Conservation (phyloP, 2,113 vertebrate species). For the Malurus cyaneus region DNA sequence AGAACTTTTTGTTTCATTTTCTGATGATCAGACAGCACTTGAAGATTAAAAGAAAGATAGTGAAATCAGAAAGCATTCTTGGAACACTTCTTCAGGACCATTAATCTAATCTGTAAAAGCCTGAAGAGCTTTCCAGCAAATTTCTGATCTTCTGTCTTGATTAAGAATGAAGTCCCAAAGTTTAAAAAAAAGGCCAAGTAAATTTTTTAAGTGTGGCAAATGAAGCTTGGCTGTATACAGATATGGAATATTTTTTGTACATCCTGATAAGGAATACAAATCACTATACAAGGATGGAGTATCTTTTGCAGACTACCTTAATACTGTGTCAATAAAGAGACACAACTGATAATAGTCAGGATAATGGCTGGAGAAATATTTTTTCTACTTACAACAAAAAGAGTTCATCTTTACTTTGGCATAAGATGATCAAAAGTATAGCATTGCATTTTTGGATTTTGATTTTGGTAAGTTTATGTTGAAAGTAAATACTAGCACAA, state of each 20-base stretch:
- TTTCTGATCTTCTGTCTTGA: not conserved
- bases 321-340: not conserved
- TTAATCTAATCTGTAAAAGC: not conserved
- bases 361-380: not conserved
- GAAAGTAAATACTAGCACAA: not conserved
- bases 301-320: not conserved
- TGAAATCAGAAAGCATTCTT: not conserved
- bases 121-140: not conserved
- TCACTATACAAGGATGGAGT: not conserved
- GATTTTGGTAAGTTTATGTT: not conserved
- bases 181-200: fast-evolving
- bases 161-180: not conserved
- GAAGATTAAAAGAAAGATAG: not conserved
- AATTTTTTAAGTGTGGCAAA: not conserved
- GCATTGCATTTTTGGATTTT: not conserved
- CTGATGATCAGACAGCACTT: not conserved
- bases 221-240: not conserved
- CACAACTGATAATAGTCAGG: not conserved
- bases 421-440: not conserved
- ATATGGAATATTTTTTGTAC: not conserved
- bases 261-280: not conserved
- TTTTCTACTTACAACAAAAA: not conserved
- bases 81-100: not conserved
- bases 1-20: not conserved
- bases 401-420: not conserved